Evolutionary conservation across 2,888 invertebrate genomes (phyloP), one percentile per base, ranked within the genome.

Genomic region (Philopedon plagiatum): DNA sequence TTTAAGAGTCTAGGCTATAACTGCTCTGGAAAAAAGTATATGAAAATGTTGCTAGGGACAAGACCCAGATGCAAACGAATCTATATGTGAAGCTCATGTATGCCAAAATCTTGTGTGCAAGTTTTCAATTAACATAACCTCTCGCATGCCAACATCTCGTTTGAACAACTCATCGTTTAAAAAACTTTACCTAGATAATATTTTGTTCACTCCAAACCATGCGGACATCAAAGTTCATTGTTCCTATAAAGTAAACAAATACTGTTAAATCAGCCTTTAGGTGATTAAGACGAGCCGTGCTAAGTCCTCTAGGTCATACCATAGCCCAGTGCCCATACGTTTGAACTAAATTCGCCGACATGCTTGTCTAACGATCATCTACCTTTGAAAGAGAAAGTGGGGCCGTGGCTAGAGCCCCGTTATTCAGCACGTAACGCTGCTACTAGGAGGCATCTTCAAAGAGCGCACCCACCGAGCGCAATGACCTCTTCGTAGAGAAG

Each of bases 361-460:
- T 44, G 46, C 41, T 26, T 57, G 61, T 46, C 66, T 72, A 67
- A 65, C 75, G 76, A 76, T 77, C 78, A 75, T 79, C 78, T 72
- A 79, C 79, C 79, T 78, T 76, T 77, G 70, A 79, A 75, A 79
- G 79, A 78, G 78, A 79, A 79, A 79, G 78, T 76, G 67, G 51
- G 34, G 60, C 62, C 72, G 75, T 67, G 65, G 60, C 56, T 60
- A 56, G 58, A 71, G 41, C 62, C 46, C 76, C 75, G 77, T 77
- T 75, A 75, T 68, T 39, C 68, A 63, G 41, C 66, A 63, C 71
- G 66, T 71, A 62, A 56, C 67, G 69, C 58, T 62, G 23, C 26
- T 37, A 67, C 64, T 58, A 60, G 67, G n/a, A 21, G 41, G 41
- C 69, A 64, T 73, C 71, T 73, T 29, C 46, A 64, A 58, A 41